phyloP scores from a whole-genome alignment of 2,797 vertebrate species.

The Pangasius sanitwongsei region DNA sequence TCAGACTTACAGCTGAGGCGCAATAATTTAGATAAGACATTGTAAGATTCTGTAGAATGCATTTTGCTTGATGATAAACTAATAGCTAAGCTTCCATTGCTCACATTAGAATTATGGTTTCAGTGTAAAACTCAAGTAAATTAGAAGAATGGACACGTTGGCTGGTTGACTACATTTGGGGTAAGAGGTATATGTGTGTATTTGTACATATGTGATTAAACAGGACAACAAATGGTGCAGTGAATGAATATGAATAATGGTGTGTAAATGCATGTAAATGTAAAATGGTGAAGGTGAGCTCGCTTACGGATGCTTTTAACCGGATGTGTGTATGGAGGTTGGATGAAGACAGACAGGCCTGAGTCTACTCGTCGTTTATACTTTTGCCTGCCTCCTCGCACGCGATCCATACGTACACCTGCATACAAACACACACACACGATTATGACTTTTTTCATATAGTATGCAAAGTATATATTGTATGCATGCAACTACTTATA shows the following conservation, averaged over 20 bases:
- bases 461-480: too few species aligned
- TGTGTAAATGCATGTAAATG: neutral
- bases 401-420: slow-evolving; percentile 79
- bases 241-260: neutral
- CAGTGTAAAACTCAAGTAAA: neutral
- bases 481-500: neutral
- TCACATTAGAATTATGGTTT: neutral
- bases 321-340: slow-evolving; percentile 48
- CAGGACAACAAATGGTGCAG: neutral
- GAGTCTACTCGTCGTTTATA: slow-evolving; percentile 71
- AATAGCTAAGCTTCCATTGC: neutral
- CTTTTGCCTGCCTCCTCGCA: slow-evolving; percentile 79
- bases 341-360: slow-evolving; percentile 46
- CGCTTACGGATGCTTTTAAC: slow-evolving; percentile 65
- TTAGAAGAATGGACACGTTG: neutral
- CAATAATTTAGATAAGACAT: neutral
- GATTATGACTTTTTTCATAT: neutral
- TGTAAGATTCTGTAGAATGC: neutral
- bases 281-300: neutral
- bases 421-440: neutral
- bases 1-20: neutral
- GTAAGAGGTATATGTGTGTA: neutral
- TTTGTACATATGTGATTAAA: neutral
- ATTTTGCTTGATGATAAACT: too few species aligned
- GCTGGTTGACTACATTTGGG: neutral